phyloP scores from a whole-genome alignment of 2,113 vertebrate genomes.

The Brevimyrus niger region DNA sequence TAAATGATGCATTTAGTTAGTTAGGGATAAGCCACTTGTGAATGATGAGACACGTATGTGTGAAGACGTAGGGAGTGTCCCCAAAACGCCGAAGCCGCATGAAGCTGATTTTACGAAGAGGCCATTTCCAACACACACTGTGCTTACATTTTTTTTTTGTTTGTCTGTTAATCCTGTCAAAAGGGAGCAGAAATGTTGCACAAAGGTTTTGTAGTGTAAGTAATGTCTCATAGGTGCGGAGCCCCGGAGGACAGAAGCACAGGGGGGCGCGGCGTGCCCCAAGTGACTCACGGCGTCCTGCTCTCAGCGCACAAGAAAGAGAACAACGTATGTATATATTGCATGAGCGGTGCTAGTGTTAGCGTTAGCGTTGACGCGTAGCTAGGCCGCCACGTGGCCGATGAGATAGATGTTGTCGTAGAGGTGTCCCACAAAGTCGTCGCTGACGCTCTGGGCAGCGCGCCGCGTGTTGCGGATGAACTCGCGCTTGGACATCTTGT shows the following conservation, averaged over 20 bases:
- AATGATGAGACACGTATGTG: not conserved
- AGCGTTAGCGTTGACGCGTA: conserved; percentile 44
- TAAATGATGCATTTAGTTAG: not conserved
- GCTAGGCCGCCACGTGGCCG: conserved; percentile 91
- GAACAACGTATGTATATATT: not conserved
- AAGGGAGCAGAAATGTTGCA: not conserved
- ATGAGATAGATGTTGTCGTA: conserved; percentile 99
- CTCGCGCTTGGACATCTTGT: conserved; percentile 99
- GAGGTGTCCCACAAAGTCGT: conserved; percentile 97
- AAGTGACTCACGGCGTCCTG: not conserved
- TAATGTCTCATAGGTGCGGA: not conserved
- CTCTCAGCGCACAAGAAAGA: not conserved
- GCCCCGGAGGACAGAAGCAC: not conserved
- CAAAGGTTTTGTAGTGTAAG: not conserved
- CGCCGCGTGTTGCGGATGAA: conserved; percentile 95
- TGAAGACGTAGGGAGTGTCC: not conserved
- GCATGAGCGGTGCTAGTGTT: conserved; percentile 14
- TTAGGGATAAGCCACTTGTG: not conserved
- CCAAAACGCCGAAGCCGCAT: not conserved
- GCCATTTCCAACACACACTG: too few species aligned
- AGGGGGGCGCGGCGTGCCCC: not conserved
- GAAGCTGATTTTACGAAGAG: not conserved
- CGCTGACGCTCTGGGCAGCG: conserved; percentile 92
- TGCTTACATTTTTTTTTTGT: not conserved
- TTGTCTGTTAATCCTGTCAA: not conserved